These are phyloP conservation scores for Gobio gobio DNA, from an alignment of 2,113 vertebrate species.

Conservation along the genomic window DNA sequence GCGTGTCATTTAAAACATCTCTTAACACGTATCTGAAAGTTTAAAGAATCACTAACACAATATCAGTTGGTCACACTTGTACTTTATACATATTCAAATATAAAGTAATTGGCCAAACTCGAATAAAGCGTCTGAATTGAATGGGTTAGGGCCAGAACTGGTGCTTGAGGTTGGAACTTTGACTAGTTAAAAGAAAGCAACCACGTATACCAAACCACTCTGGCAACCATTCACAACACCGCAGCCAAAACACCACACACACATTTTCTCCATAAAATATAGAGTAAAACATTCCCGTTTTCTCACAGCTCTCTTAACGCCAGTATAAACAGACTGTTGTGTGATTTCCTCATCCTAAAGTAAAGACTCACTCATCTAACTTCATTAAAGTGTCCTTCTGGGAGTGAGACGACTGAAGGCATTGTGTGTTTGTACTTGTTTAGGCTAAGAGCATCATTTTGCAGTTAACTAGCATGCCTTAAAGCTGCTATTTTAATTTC, in stretches of 20 bases:
- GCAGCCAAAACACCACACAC: neutral
- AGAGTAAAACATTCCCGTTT: neutral
- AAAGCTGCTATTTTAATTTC: neutral
- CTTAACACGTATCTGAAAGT: neutral
- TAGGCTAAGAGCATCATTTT: neutral
- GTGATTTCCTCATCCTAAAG: neutral
- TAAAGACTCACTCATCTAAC: neutral
- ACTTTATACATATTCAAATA: neutral
- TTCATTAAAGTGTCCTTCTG: neutral
- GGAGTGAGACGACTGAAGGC: neutral
- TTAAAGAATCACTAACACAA: neutral
- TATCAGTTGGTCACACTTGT: neutral
- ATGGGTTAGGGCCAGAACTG: neutral
- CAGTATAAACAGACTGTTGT: neutral
- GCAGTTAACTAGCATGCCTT: neutral
- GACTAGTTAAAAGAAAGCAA: neutral
- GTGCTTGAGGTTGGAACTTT: neutral
- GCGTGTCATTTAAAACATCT: neutral
- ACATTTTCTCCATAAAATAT: neutral
- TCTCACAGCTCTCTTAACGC: neutral
- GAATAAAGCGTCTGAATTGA: neutral
- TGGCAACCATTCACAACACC: neutral
- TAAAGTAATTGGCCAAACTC: neutral
- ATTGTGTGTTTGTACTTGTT: neutral
- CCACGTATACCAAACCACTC: neutral